Evolutionary conservation across 2,797 vertebrate genomes (phyloP).

Genomic region (Luscinia megarhynchos): DNA sequence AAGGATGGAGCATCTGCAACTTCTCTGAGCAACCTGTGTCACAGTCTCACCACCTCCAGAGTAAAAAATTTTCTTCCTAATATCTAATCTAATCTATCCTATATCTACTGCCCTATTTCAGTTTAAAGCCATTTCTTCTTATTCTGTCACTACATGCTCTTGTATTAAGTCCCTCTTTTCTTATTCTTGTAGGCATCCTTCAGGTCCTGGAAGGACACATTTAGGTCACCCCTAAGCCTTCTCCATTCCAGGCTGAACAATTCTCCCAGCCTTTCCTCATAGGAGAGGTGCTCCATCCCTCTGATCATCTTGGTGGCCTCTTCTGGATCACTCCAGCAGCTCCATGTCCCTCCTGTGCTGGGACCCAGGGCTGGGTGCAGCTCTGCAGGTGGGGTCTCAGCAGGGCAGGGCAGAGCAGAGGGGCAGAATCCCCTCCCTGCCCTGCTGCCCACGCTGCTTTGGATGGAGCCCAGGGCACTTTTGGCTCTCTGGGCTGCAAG

Average conservation of each 20-base stretch:
- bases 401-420: background rate
- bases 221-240: background rate
- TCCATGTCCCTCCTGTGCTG: background rate
- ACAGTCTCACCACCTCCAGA: background rate
- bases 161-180: background rate
- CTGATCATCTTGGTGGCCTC: background rate
- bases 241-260: background rate
- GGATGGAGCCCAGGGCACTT: background rate
- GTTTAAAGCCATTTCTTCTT: background rate
- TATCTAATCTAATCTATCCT: background rate
- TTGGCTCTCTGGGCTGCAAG: no score
- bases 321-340: fast-evolving
- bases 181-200: background rate
- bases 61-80: no score
- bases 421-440: background rate
- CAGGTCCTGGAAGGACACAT: no score
- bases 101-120: background rate
- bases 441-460: background rate
- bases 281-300: background rate
- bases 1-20: background rate
- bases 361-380: no score
- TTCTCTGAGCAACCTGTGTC: background rate
- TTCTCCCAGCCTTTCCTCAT: background rate
- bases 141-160: background rate
- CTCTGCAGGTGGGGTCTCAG: background rate